Evolutionary conservation across 2,113 vertebrate genomes (phyloP), one percentile per base, ranked within the genome.

Genomic region (Girardinichthys multiradiatus): DNA sequence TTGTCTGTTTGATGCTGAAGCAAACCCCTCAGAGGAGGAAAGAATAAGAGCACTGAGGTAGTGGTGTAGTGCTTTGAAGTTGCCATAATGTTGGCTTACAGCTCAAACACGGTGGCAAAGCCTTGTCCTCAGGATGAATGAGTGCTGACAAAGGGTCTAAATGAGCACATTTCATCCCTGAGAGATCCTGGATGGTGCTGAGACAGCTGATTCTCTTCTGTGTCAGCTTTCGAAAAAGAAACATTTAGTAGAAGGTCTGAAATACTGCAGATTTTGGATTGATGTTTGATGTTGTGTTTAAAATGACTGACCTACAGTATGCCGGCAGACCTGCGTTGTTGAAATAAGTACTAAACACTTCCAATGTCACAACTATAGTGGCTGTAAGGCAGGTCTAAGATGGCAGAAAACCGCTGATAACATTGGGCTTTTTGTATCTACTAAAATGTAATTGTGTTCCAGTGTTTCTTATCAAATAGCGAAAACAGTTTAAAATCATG

Each of bases 51-150:
- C 64, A 39, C 5, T 27, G 83, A 79, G 80, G 69, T 74, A 76
- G 74, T 83, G 85, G 77, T 83, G 77, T 27, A 60, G 45, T 8
- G 15, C 91, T 94, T 94, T 94, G 91, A 93, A 93, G 92, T 90
- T 62, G 60, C 87, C 76, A 86, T 91, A 90, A 90, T 83, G 87
- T 92, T 91, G 91, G 87, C 84, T 81, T 65, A 76, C 69, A 76
- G 91, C 92, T 94, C 89, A 91, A 91, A 93, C 86, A 42, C 83
- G 59, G 80, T 67, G 74, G 72, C 76, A 91, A 82, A 91, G 87
- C 88, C 90, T 92, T 91, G 88, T 94, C 85, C 77, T 88, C 81
- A 37, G 90, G 86, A 86, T 91, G 90, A 93, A 92, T 91, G 90
- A 90, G 83, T 83, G 84, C 83, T 89, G 83, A 91, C 91, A 88